Evolutionary conservation across 2,888 invertebrate species (phyloP).

Genomic region (Anticlea derivata): DNA sequence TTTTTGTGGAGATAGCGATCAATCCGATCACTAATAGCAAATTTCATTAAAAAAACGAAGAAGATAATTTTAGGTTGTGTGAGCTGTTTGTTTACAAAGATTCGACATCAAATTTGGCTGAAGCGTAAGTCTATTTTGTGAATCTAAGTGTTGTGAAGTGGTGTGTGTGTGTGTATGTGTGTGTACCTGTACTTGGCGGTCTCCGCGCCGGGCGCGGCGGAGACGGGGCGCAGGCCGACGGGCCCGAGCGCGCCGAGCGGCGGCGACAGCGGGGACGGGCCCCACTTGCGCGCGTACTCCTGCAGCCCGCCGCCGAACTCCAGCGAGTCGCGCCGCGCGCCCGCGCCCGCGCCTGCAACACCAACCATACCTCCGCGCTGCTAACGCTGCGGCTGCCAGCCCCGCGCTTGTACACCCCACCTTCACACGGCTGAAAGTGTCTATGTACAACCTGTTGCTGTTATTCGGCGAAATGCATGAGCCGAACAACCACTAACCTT

Average conservation of each 20-base stretch:
- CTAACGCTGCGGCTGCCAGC: conserved; percentile 37
- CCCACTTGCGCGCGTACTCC: conserved; percentile 84
- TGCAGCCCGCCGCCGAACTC: conserved; percentile 83
- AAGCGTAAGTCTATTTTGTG: too few species aligned
- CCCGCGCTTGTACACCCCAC: conserved; percentile 39
- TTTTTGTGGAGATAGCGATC: too few species aligned
- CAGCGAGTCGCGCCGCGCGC: conserved; percentile 80
- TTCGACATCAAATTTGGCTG: too few species aligned
- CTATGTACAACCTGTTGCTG: conserved; percentile 23
- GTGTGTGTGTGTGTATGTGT: conserved; percentile 11
- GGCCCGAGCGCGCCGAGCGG: conserved; percentile 87
- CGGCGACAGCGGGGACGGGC: conserved; percentile 86
- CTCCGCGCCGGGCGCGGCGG: conserved; percentile 95
- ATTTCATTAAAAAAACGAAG: too few species aligned
- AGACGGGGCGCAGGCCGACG: conserved; percentile 86
- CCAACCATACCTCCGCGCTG: conserved; percentile 54
- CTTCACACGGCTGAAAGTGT: conserved; percentile 32
- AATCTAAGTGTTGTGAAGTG: conserved; percentile 17
- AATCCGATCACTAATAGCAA: too few species aligned
- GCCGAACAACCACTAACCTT: too few species aligned
- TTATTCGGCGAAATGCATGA: too few species aligned
- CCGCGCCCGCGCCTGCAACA: conserved; percentile 75
- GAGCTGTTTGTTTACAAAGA: too few species aligned
- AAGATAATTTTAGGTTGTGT: too few species aligned
- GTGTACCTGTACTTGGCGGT: conserved; percentile 88